Evolutionary conservation across 2,113 vertebrate species (phyloP).

Genomic region (Brachirus orientalis): DNA sequence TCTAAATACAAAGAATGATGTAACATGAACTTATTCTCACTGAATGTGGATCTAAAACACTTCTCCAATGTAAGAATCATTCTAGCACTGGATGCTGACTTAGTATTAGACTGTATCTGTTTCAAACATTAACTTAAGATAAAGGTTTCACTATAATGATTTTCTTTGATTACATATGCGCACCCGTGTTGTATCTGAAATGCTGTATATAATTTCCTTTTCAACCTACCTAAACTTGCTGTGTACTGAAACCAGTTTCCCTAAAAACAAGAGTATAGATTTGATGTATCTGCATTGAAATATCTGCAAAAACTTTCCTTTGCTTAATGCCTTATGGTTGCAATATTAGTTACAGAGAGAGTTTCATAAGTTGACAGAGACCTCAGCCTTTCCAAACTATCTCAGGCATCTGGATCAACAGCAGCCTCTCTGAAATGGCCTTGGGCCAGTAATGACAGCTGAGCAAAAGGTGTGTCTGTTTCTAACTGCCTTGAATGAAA

Average conservation of each 20-base stretch:
- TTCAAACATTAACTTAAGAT: not conserved
- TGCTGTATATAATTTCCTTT: slow-evolving; percentile 19
- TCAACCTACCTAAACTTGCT: not conserved
- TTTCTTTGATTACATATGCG: slow-evolving; percentile 16
- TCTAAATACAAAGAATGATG: slow-evolving; percentile 15
- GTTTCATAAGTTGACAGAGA: slow-evolving; percentile 23
- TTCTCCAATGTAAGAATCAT: slow-evolving; percentile 3
- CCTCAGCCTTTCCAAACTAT: slow-evolving; percentile 60
- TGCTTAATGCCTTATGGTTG: no score
- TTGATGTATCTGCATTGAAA: no score
- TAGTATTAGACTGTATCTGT: not conserved
- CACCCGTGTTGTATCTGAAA: slow-evolving; percentile 13
- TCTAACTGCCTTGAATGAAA: slow-evolving; percentile 30
- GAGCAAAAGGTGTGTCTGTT: slow-evolving; percentile 45
- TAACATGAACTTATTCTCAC: not conserved
- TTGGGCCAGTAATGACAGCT: slow-evolving; percentile 54
- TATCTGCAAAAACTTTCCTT: no score
- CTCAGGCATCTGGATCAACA: slow-evolving; percentile 58
- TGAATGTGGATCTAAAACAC: not conserved
- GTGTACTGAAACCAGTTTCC: not conserved
- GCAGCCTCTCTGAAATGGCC: slow-evolving; percentile 49
- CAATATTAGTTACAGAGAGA: no score
- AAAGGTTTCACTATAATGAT: not conserved
- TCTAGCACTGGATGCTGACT: not conserved
- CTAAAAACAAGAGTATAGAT: slow-evolving; percentile 4